Conservation (phyloP, 2,797 vertebrate species). For the Holocentrus rufus region DNA sequence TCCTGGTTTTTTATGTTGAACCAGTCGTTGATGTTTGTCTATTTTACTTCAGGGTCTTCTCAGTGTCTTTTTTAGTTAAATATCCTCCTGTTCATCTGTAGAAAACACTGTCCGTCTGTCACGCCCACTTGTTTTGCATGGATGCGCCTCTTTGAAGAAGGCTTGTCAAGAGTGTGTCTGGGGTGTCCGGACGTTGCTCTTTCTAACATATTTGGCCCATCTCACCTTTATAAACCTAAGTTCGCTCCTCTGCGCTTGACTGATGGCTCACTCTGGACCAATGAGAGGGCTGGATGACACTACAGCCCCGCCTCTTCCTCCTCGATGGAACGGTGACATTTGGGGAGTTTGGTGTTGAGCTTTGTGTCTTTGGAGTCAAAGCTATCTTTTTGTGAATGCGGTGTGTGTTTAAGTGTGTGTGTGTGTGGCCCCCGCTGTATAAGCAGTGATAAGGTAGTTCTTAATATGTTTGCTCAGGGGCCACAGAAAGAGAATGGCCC, state of each 20-base stretch:
- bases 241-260: not conserved
- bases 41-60: constrained; percentile 14
- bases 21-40: constrained; percentile 45
- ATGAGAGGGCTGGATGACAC: constrained; percentile 2
- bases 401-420: constrained; percentile 55
- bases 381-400: constrained; percentile 69
- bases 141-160: constrained; percentile 76
- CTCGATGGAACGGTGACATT: constrained; percentile 72
- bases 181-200: not conserved
- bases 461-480: constrained; percentile 87
- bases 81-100: constrained; percentile 6
- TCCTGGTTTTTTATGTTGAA: constrained; percentile 19
- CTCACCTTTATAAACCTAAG: constrained; percentile 61
- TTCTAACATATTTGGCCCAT: not conserved
- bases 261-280: constrained; percentile 40
- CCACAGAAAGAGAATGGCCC: constrained; percentile 78
- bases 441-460: constrained; percentile 84
- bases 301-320: constrained; percentile 35
- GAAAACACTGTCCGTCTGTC: not conserved
- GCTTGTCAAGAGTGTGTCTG: constrained; percentile 67
- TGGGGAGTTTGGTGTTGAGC: constrained; percentile 69
- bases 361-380: constrained; percentile 73
- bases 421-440: constrained; percentile 71
- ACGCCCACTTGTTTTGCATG: constrained; percentile 21
- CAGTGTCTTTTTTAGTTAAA: not conserved